Evolutionary conservation across 2,113 vertebrate genomes (phyloP).

Genomic region (Eublepharis macularius): DNA sequence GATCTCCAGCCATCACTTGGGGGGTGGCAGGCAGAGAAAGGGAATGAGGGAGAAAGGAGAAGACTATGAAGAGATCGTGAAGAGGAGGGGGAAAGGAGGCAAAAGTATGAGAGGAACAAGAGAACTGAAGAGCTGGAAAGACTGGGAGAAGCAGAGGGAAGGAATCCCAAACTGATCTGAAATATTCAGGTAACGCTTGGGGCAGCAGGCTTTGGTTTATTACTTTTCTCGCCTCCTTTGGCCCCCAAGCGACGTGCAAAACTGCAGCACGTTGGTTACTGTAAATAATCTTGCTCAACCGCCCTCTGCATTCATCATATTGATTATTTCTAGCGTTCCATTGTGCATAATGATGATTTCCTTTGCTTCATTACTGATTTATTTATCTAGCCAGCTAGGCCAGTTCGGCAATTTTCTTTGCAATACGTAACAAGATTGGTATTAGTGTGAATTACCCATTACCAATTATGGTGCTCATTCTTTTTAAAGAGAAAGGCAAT

Average conservation of each 20-base stretch:
- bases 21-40: no score
- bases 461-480: constrained; percentile 32
- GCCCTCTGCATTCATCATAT: neutral
- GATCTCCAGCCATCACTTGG: no score
- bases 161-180: neutral
- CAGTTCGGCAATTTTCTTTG: constrained; percentile 46
- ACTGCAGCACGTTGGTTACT: neutral
- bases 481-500: constrained; percentile 31
- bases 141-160: neutral
- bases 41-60: no score
- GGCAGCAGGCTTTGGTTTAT: neutral
- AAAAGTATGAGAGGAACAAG: neutral
- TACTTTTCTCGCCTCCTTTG: neutral
- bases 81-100: neutral
- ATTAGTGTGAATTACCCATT: constrained; percentile 49
- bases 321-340: constrained; percentile 14
- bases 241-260: constrained; percentile 8
- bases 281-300: neutral
- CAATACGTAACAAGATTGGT: constrained; percentile 36
- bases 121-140: neutral
- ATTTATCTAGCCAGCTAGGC: constrained; percentile 16
- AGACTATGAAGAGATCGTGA: no score
- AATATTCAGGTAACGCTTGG: neutral
- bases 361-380: constrained; percentile 5
- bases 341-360: neutral